Evolutionary conservation across 2,888 invertebrate species (phyloP).

Genomic region (Eupithecia subumbrata): DNA sequence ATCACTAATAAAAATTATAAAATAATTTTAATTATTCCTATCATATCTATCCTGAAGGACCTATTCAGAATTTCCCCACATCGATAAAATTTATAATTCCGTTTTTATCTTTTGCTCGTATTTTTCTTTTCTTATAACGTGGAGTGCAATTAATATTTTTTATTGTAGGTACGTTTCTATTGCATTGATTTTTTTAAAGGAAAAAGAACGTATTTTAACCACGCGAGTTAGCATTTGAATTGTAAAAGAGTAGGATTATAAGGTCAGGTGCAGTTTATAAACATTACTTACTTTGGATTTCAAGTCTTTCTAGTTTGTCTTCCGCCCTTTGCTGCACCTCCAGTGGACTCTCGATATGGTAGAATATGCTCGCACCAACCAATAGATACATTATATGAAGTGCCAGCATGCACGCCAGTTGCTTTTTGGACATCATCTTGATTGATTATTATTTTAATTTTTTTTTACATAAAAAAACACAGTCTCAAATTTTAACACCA

Average conservation of each 20-base stretch:
- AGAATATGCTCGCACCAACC: slow-evolving; percentile 93
- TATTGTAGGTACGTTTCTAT: background rate
- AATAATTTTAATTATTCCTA: background rate
- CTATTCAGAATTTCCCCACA: background rate
- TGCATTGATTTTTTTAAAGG: background rate
- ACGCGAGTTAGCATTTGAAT: slow-evolving; percentile 23
- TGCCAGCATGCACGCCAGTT: slow-evolving; percentile 89
- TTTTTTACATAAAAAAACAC: slow-evolving; percentile 44
- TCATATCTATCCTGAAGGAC: background rate
- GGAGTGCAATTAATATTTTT: background rate
- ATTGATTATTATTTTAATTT: slow-evolving; percentile 53
- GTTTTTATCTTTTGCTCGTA: background rate
- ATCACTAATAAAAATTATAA: background rate
- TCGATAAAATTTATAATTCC: background rate
- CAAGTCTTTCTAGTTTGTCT: slow-evolving; percentile 85
- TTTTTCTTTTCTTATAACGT: background rate
- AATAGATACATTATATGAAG: slow-evolving; percentile 90
- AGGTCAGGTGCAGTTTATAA: slow-evolving; percentile 42
- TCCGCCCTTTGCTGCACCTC: slow-evolving; percentile 85
- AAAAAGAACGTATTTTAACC: background rate
- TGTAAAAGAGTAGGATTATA: slow-evolving; percentile 30
- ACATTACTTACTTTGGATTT: slow-evolving; percentile 87
- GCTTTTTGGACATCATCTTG: slow-evolving; percentile 91
- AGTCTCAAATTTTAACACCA: slow-evolving; percentile 47
- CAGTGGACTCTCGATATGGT: slow-evolving; percentile 90